Conservation (phyloP, 2,888 invertebrate species). For the Leucophenga maculata region DNA sequence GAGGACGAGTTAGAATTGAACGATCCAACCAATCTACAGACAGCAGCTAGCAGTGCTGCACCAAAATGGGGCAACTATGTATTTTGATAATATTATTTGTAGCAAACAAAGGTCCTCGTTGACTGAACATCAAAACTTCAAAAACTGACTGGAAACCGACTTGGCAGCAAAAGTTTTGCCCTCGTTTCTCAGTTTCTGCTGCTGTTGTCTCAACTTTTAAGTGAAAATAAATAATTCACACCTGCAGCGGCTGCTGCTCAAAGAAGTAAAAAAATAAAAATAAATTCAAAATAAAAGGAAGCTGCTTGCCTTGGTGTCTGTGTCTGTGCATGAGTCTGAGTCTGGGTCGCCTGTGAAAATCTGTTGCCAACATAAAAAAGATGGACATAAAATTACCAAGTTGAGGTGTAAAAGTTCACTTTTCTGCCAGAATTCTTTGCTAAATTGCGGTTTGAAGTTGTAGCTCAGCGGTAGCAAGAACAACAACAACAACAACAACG, state of each 20-base stretch:
- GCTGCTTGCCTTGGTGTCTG: slow-evolving; percentile 4
- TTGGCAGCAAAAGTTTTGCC: slow-evolving; percentile 1
- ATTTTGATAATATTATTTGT: slow-evolving; percentile 20
- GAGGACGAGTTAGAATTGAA: too few relatives aligned
- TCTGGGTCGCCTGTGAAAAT: slow-evolving; percentile 10
- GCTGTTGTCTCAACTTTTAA: slow-evolving; percentile 47
- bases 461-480: slow-evolving; percentile 32
- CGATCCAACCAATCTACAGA: background rate
- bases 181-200: background rate
- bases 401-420: slow-evolving; percentile 56
- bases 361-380: slow-evolving; percentile 31
- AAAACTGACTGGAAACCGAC: slow-evolving; percentile 50
- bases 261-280: background rate
- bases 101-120: slow-evolving; percentile 28
- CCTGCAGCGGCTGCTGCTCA: slow-evolving; percentile 52
- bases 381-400: slow-evolving; percentile 44
- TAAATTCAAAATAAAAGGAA: slow-evolving; percentile 21
- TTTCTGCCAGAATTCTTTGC: slow-evolving; percentile 42
- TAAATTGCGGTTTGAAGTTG: slow-evolving; percentile 58
- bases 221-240: slow-evolving; percentile 70
- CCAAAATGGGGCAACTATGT: slow-evolving; percentile 1
- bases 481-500: slow-evolving; percentile 29
- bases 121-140: slow-evolving; percentile 56
- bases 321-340: background rate
- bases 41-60: background rate